Evolutionary conservation across 2,888 invertebrate genomes (phyloP).

Genomic region (Scotopteryx bipunctaria): DNA sequence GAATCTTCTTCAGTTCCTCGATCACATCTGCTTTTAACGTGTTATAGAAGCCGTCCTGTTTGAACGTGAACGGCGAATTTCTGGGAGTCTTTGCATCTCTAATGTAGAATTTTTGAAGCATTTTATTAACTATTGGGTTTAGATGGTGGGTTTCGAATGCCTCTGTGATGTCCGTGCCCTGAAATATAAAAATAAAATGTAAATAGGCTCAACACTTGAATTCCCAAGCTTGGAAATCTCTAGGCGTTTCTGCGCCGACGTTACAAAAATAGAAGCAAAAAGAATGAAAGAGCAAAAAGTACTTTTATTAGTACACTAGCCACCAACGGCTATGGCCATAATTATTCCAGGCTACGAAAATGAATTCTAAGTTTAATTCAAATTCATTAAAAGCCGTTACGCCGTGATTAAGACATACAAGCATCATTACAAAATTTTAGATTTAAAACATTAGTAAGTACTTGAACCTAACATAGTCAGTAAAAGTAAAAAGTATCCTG

Average conservation of each 20-base stretch:
- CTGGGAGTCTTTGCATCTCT: conserved; percentile 85
- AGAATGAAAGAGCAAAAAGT: too few species aligned
- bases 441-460: neutral
- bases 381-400: too few species aligned
- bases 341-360: too few species aligned
- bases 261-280: too few species aligned
- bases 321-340: too few species aligned
- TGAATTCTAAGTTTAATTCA: too few species aligned
- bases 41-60: conserved; percentile 88
- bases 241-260: too few species aligned
- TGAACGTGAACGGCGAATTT: conserved; percentile 88
- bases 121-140: conserved; percentile 75
- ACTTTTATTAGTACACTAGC: too few species aligned
- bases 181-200: too few species aligned
- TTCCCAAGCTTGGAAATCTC: too few species aligned
- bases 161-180: conserved; percentile 92
- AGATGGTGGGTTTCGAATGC: conserved; percentile 90
- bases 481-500: neutral
- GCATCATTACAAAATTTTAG: neutral
- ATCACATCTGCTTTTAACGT: conserved; percentile 86
- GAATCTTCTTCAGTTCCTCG: conserved; percentile 81
- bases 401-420: neutral
- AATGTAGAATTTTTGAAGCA: conserved; percentile 69
- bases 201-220: too few species aligned
- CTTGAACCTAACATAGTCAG: too few species aligned